Percentiles rank a stretch among this genome's conserved stretches.
phyloP scores from a whole-genome alignment of 2,888 invertebrate genomes.

The Julus scanicus region DNA sequence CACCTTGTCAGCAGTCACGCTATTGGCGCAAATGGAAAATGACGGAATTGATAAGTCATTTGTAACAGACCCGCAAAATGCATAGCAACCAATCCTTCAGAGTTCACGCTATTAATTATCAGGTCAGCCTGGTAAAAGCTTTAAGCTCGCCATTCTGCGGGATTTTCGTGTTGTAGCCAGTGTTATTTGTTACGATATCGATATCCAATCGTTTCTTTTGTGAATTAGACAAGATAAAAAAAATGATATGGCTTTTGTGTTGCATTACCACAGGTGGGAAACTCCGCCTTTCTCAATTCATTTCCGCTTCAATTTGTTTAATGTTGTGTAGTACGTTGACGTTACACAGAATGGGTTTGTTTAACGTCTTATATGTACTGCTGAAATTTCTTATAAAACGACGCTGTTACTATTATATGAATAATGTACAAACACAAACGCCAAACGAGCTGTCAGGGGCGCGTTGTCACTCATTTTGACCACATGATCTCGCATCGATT shows the following conservation, averaged over 20 bases:
- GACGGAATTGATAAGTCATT: neutral
- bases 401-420: conserved; percentile 28
- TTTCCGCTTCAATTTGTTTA: conserved; percentile 33
- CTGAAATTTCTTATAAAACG: conserved; percentile 18
- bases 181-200: neutral
- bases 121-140: conserved; percentile 12
- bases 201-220: conserved; percentile 33
- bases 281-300: conserved; percentile 1
- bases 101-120: conserved; percentile 25
- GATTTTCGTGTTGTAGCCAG: neutral
- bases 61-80: conserved; percentile 21
- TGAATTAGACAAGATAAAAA: conserved; percentile 31
- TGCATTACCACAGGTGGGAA: conserved; percentile 21
- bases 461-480: neutral
- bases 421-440: conserved; percentile 26
- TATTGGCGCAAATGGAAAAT: neutral
- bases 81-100: conserved; percentile 26
- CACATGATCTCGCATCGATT: conserved; percentile 33
- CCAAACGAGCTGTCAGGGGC: conserved; percentile 16
- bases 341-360: conserved; percentile 4
- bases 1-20: neutral
- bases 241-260: neutral
- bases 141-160: neutral
- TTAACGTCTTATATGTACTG: conserved; percentile 2
- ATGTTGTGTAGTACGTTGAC: conserved; percentile 33